Conservation (phyloP, 2,113 vertebrate genomes). For the Zapus hudsonius region DNA sequence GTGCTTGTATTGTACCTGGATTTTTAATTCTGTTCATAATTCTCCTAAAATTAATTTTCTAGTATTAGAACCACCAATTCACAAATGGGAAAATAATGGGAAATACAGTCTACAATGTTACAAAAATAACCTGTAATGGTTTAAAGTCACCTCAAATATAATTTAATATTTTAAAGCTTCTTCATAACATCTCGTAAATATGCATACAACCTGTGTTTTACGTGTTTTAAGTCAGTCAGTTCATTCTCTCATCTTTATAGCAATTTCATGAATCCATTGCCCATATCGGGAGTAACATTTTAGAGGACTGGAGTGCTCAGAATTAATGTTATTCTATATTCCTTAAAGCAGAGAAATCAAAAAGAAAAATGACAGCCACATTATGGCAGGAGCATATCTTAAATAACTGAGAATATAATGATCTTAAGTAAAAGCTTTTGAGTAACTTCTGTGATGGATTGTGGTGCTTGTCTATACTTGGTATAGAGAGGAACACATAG, state of each 20-base stretch:
- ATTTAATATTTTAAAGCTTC: slow-evolving; percentile 4
- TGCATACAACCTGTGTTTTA: not conserved
- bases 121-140: not conserved
- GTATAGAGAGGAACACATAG: not conserved
- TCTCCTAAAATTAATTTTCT: not conserved
- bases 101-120: not conserved
- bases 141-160: not conserved
- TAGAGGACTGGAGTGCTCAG: not conserved
- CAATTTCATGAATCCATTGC: not conserved
- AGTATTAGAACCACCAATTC: not conserved
- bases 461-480: not conserved
- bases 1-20: not conserved
- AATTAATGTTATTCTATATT: not conserved
- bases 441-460: not conserved
- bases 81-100: not conserved
- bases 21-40: not conserved
- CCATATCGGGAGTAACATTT: not conserved
- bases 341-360: not conserved
- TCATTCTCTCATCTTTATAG: slow-evolving; percentile 12
- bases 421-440: slow-evolving; percentile 28
- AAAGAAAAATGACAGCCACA: not conserved
- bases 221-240: not conserved
- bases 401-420: not conserved
- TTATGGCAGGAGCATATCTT: not conserved
- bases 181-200: slow-evolving; percentile 5